Base-by-base conservation (phyloP, 2,797 vertebrate species). In the Chelidonichthys spinosus region DNA sequence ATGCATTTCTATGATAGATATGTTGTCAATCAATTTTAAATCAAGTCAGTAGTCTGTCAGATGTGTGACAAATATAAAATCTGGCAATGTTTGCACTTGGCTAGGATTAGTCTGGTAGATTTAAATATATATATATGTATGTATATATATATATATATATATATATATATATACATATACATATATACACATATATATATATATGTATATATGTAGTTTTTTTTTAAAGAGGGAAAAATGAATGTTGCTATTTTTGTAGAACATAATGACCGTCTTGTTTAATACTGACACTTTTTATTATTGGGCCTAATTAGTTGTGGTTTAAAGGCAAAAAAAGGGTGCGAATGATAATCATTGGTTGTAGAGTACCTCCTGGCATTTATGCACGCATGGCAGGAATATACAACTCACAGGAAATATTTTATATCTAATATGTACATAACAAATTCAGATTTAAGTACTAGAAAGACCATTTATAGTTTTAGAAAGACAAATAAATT, bases 51-150 rank as follows among this genome's bases (percentile, higher is more conserved):
- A 94, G 95, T 96, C 89, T 92, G 91, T 95, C 94, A 93, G 93
- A 95, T 89, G 67, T 88, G 92, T 94, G 93, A 93, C 92, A 90
- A 86, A 72, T 89, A 83, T 89, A 87, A 91, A 94, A 93, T 95
- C 89, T 95, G 96, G 95, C 96, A 95, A 93, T 85, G 89, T 94
- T 97, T 98, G 96, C 96, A 97, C 96, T 97, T 93, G 87, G 71
- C 92, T 96, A 91, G 82, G 94, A 80, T 96, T 96, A 95, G 84
- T 93, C 93, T 94, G 93, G 95, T 89, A 93, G 95, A 95, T 95
- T 93, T 92, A 90, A 95, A 68, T 74, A 76, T 74, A 80, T 39
- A 17, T 60, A 11, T 54, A 37, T 15, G 25, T 42, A 2, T 18
- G 9, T 58, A 32, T 71, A 10, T 54, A 5, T 49, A 4, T 40